A percentile compares a stretch with the other conserved stretches of the same genome.
phyloP scores from a whole-genome alignment of 35 echinoderm and acorn worm genomes.

The Ophioderma brevispina region DNA sequence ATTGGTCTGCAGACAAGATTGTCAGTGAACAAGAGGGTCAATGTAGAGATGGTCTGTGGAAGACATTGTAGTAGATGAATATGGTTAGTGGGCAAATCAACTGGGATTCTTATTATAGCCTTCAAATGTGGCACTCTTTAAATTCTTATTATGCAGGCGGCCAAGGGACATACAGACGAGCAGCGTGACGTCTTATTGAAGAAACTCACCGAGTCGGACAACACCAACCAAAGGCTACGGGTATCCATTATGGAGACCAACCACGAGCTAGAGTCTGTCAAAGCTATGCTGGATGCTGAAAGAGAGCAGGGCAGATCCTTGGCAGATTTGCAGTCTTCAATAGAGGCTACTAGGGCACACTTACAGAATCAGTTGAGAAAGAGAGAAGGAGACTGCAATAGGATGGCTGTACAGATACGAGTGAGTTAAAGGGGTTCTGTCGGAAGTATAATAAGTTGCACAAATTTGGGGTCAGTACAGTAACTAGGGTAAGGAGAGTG shows the following conservation, averaged over 20 bases:
- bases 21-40: too few species aligned
- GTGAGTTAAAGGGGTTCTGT: too few species aligned
- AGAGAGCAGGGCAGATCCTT: constrained; percentile 64
- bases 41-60: too few species aligned
- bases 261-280: constrained; percentile 41
- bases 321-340: constrained; percentile 75
- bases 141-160: constrained; percentile 31
- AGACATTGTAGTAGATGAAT: too few species aligned
- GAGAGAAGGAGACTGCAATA: constrained; percentile 90
- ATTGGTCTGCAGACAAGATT: too few species aligned
- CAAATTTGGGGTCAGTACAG: too few species aligned
- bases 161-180: constrained; percentile 50
- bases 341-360: constrained; percentile 86
- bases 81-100: too few species aligned
- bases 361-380: constrained; percentile 97
- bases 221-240: constrained; percentile 71
- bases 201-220: constrained; percentile 91
- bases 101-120: too few species aligned
- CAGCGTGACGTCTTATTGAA: constrained; percentile 89
- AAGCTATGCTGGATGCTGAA: constrained; percentile 67
- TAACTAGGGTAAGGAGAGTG: too few species aligned
- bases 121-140: too few species aligned
- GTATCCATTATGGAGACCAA: constrained; percentile 59
- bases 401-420: constrained; percentile 96
- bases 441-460: too few species aligned